Conservation (phyloP, 2,797 vertebrate species). For the Anomalospiza imberbis region DNA sequence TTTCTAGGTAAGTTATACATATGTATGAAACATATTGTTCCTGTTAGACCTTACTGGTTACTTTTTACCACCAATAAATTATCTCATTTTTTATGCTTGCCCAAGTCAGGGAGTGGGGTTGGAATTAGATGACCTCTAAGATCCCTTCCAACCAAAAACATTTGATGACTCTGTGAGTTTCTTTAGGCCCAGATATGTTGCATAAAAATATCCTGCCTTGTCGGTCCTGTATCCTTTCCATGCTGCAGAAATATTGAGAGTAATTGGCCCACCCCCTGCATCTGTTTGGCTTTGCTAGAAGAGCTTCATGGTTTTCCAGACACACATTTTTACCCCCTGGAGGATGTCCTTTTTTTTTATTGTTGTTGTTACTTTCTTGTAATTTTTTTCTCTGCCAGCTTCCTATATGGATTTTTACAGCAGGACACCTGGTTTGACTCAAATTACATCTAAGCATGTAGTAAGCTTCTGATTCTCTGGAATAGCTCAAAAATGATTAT, state of each 20-base stretch:
- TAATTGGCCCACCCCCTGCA: neutral
- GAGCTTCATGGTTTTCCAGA: neutral
- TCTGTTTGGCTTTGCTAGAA: neutral
- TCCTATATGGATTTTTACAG: neutral
- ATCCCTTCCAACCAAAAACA: neutral
- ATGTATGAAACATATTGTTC: neutral
- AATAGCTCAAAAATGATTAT: neutral
- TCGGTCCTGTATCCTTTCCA: neutral
- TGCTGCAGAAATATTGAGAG: neutral
- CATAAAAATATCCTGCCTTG: neutral
- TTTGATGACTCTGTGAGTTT: neutral
- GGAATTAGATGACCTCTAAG: neutral
- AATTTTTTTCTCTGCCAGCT: neutral
- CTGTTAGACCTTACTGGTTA: neutral
- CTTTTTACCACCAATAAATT: neutral
- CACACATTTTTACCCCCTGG: neutral
- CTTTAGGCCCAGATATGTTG: neutral
- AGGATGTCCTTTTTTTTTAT: neutral
- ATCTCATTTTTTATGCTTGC: neutral
- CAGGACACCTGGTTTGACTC: neutral
- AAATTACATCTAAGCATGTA: neutral
- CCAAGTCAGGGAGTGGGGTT: neutral
- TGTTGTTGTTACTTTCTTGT: neutral
- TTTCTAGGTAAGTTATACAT: neutral
- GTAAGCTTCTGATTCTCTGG: neutral